These are phyloP conservation scores for Apolygus lucorum DNA, from an alignment of 1,140 invertebrate species.

Conservation along the genomic window DNA sequence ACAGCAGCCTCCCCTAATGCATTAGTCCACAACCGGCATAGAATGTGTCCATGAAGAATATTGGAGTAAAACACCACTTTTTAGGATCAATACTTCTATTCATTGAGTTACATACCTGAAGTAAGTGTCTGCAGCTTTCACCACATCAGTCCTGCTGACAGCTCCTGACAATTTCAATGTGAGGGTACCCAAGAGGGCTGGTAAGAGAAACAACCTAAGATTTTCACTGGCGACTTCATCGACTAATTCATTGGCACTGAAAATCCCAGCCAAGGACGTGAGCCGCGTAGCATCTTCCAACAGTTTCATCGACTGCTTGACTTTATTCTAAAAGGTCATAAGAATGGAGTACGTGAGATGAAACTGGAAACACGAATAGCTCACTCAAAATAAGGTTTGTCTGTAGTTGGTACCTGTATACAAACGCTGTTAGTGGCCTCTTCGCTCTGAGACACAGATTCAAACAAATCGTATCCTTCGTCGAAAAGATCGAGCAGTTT, in stretches of 20 bases:
- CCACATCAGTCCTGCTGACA: constrained; percentile 50
- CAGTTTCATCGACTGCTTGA: constrained; percentile 57
- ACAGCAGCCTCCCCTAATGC: too few species aligned
- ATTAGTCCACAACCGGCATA: too few species aligned
- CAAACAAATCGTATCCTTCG: constrained; percentile 48
- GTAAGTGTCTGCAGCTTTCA: constrained; percentile 69
- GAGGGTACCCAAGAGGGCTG: constrained; percentile 69
- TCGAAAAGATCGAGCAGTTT: constrained; percentile 50
- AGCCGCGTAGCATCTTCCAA: constrained; percentile 69
- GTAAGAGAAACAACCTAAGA: constrained; percentile 73
- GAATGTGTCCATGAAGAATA: too few species aligned
- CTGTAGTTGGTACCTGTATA: too few species aligned
- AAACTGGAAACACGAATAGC: neutral
- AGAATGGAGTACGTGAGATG: neutral
- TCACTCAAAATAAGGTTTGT: too few species aligned
- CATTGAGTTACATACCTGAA: constrained; percentile 45
- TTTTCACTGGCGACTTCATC: constrained; percentile 80
- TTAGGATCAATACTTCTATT: too few species aligned
- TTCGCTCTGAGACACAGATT: constrained; percentile 46
- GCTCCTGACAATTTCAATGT: constrained; percentile 54
- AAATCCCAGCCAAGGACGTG: constrained; percentile 69
- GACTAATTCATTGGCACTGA: constrained; percentile 77
- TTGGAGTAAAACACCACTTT: too few species aligned
- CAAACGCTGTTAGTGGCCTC: constrained; percentile 51
- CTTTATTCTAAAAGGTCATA: constrained; percentile 44